Evolutionary conservation across 2,888 invertebrate genomes (phyloP).

Genomic region (Drosophila affinis): DNA sequence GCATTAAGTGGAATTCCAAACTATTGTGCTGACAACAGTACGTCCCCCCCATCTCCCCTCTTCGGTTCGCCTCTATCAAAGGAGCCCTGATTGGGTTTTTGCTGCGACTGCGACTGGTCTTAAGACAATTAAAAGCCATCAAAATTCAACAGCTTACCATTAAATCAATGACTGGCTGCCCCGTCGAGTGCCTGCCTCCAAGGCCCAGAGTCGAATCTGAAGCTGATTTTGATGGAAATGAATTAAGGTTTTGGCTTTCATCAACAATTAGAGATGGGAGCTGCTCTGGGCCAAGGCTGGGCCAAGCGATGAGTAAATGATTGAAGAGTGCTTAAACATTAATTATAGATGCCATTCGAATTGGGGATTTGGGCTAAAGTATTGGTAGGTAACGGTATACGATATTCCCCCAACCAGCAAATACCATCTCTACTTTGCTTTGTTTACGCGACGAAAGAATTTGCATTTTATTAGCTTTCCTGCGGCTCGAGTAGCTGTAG

Average conservation of each 20-base stretch:
- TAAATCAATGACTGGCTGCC: constrained; percentile 56
- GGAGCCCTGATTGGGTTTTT: constrained; percentile 56
- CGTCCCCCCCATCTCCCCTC: constrained; percentile 1
- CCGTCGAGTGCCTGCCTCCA: constrained; percentile 17
- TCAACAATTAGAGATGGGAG: constrained; percentile 21
- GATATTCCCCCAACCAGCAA: neutral
- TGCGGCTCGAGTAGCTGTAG: constrained; percentile 30
- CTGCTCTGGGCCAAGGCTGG: neutral
- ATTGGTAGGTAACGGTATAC: neutral
- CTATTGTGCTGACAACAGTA: constrained; percentile 58
- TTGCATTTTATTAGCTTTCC: constrained; percentile 72
- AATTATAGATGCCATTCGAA: no score
- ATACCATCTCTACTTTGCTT: constrained; percentile 14
- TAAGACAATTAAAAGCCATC: constrained; percentile 68
- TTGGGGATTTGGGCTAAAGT: neutral
- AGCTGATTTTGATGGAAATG: constrained; percentile 28
- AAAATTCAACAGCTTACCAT: constrained; percentile 68
- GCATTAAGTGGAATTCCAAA: constrained; percentile 58
- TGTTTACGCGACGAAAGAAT: constrained; percentile 61
- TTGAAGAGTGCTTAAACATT: no score
- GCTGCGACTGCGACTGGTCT: constrained; percentile 32
- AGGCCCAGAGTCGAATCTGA: constrained; percentile 20
- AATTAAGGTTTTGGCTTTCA: constrained; percentile 17
- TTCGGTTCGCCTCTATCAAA: constrained; percentile 15
- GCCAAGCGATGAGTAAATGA: neutral